A percentile compares a stretch with the other conserved stretches of the same genome.
Evolutionary conservation across 1,140 invertebrate species (phyloP).

Genomic region (Magallana ariakensis): DNA sequence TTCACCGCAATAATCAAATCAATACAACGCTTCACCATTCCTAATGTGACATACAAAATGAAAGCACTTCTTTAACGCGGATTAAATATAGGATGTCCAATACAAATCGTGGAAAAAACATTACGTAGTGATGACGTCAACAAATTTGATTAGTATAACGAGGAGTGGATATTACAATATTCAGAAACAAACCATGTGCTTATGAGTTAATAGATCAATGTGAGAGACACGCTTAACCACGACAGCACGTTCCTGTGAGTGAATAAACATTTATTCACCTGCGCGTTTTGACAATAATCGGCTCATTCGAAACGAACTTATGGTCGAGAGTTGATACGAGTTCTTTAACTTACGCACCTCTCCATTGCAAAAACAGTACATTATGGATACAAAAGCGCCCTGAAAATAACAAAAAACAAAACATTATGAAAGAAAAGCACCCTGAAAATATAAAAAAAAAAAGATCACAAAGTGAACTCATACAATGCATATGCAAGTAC

Average conservation of each 20-base stretch:
- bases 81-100: background rate
- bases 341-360: constrained; percentile 38
- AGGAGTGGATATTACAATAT: background rate
- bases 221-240: background rate
- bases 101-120: background rate
- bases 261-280: constrained; percentile 20
- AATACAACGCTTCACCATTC: background rate
- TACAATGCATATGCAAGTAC: no score
- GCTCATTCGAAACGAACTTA: constrained; percentile 28
- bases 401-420: background rate
- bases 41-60: background rate
- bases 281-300: constrained; percentile 29
- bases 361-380: constrained; percentile 28
- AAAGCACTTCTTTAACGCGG: background rate
- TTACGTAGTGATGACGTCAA: background rate
- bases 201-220: constrained; percentile 19
- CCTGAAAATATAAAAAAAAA: no score
- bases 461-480: no score
- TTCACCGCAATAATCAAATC: background rate
- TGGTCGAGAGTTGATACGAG: constrained; percentile 34
- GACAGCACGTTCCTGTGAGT: constrained; percentile 5
- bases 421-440: no score
- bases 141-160: background rate
- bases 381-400: constrained; percentile 21
- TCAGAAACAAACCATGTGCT: background rate